These are phyloP conservation scores for Lagopus muta DNA, from an alignment of 2,113 vertebrate species.

Conservation along the genomic window DNA sequence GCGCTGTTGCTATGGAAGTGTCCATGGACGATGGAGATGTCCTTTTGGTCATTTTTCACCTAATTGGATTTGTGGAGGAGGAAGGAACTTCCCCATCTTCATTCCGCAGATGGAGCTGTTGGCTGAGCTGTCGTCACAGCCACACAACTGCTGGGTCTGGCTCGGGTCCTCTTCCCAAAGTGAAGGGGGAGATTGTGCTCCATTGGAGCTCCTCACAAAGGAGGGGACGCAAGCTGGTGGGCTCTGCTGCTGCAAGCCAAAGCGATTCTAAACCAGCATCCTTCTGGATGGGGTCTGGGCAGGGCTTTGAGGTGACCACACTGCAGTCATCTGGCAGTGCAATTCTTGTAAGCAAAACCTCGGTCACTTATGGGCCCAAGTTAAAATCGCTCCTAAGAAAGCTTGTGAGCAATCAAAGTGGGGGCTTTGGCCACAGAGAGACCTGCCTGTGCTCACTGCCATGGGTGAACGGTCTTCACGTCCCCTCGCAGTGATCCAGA, in stretches of 20 bases:
- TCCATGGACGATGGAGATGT: neutral
- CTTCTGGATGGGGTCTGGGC: neutral
- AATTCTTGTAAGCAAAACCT: neutral
- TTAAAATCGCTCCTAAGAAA: conserved; percentile 55
- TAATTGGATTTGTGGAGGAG: conserved; percentile 48
- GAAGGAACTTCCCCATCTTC: conserved; percentile 57
- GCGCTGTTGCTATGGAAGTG: conserved; percentile 27
- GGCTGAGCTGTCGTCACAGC: neutral
- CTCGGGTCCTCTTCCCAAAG: neutral
- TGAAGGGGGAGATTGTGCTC: neutral
- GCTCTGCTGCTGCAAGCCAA: neutral
- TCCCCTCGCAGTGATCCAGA: neutral
- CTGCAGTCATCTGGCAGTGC: neutral
- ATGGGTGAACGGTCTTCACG: neutral
- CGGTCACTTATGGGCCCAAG: conserved; percentile 4
- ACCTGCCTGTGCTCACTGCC: neutral
- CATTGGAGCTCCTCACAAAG: neutral
- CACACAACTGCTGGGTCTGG: fast-evolving
- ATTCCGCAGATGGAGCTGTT: conserved; percentile 13
- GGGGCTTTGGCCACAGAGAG: neutral
- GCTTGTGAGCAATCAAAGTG: conserved; percentile 22
- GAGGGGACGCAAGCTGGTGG: fast-evolving
- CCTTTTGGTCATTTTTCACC: conserved; percentile 36
- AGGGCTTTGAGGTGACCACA: neutral
- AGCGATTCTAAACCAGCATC: neutral